Percentiles rank a stretch among this genome's conserved stretches.
Conservation (phyloP, 2,888 invertebrate species). For the Xestia sexstrigata region DNA sequence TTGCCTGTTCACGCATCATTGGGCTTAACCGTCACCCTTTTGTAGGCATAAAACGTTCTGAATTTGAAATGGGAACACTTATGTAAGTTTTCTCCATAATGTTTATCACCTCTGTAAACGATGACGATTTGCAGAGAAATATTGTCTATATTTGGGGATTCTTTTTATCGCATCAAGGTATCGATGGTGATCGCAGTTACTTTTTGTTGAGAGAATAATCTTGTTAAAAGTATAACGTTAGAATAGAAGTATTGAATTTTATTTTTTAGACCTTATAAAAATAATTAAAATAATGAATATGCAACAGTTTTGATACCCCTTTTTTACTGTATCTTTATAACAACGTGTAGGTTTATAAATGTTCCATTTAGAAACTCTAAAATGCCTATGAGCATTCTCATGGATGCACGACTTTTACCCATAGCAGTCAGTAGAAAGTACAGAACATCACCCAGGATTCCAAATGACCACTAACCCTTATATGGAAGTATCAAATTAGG, state of each 20-base stretch:
- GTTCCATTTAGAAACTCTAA: background rate
- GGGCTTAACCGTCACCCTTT: slow-evolving; percentile 26
- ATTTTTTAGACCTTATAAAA: too few relatives aligned
- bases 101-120: background rate
- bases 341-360: background rate
- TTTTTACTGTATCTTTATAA: background rate
- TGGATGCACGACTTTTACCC: too few relatives aligned
- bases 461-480: too few relatives aligned
- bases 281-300: too few relatives aligned
- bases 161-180: background rate
- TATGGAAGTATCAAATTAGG: too few relatives aligned
- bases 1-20: slow-evolving; percentile 37
- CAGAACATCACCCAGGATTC: too few relatives aligned
- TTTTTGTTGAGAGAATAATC: too few relatives aligned
- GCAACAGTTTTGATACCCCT: background rate
- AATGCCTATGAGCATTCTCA: too few relatives aligned
- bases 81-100: slow-evolving; percentile 1
- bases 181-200: background rate
- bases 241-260: too few relatives aligned
- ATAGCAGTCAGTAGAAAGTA: too few relatives aligned
- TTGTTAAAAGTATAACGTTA: too few relatives aligned
- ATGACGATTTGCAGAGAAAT: background rate
- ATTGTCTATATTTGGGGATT: background rate
- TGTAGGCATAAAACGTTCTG: slow-evolving; percentile 11
- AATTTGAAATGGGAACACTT: slow-evolving; percentile 31